phyloP scores from a whole-genome alignment of 2,888 invertebrate species.

The Plebejus melissa region DNA sequence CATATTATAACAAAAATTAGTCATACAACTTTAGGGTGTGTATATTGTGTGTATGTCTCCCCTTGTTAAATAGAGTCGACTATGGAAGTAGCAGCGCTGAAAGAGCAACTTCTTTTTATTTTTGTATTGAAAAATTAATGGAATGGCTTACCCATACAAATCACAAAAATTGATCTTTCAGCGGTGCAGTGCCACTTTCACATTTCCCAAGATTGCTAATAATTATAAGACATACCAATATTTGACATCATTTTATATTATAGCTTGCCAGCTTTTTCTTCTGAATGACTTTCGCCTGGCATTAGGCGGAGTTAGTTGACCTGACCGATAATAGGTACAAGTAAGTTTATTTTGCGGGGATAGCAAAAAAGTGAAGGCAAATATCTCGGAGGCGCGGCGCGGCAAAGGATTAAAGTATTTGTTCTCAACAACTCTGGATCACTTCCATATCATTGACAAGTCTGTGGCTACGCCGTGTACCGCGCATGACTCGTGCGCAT shows the following conservation, averaged over 20 bases:
- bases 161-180: too few relatives aligned
- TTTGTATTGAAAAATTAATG: too few relatives aligned
- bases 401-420: slow-evolving; percentile 45
- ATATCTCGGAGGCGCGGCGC: slow-evolving; percentile 52
- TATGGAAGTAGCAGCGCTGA: too few relatives aligned
- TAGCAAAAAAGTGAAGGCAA: slow-evolving; percentile 27
- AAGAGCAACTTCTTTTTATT: too few relatives aligned
- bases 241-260: background rate
- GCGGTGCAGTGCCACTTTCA: too few relatives aligned
- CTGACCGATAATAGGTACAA: background rate
- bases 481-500: slow-evolving; percentile 48
- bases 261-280: background rate
- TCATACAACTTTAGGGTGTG: too few relatives aligned
- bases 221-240: background rate
- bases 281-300: background rate
- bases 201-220: too few relatives aligned
- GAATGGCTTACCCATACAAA: too few relatives aligned
- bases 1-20: too few relatives aligned
- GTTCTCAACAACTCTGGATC: slow-evolving; percentile 50
- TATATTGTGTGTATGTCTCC: too few relatives aligned
- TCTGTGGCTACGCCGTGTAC: slow-evolving; percentile 46
- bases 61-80: too few relatives aligned
- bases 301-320: background rate
- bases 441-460: slow-evolving; percentile 43
- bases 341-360: background rate